These are phyloP conservation scores for Drosophila neutralis DNA, from an alignment of 2,888 invertebrate genomes.

Conservation along the genomic window DNA sequence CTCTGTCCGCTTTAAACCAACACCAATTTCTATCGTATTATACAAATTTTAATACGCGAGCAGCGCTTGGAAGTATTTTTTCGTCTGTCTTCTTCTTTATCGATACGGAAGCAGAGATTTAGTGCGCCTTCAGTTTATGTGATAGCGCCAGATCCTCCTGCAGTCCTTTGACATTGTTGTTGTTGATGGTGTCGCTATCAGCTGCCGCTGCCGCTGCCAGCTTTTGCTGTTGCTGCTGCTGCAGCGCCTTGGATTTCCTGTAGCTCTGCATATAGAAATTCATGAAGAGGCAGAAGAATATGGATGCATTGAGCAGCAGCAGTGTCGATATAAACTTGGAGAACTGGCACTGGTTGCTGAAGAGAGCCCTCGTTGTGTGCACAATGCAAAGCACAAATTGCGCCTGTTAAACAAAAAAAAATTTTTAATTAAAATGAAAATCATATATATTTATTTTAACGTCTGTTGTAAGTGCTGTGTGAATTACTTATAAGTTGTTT, in stretches of 20 bases:
- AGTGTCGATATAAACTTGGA: constrained; percentile 89
- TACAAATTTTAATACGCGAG: constrained; percentile 44
- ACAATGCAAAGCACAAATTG: constrained; percentile 85
- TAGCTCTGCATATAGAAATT: constrained; percentile 96
- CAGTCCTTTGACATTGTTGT: constrained; percentile 49
- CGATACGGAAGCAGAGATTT: constrained; percentile 21
- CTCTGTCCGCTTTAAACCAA: constrained; percentile 50
- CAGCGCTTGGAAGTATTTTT: constrained; percentile 51
- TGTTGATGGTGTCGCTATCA: constrained; percentile 56
- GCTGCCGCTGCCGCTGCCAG: constrained; percentile 34
- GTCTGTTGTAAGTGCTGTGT: constrained; percentile 13
- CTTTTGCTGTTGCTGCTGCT: constrained; percentile 42
- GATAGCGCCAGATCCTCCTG: constrained; percentile 39
- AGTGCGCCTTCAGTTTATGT: constrained; percentile 75
- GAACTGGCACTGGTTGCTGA: constrained; percentile 84
- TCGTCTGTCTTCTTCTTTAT: not conserved
- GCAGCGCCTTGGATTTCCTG: constrained; percentile 83
- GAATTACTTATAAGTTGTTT: constrained; percentile 10
- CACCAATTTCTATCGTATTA: constrained; percentile 67
- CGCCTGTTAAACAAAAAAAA: constrained; percentile 73
- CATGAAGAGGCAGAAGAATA: constrained; percentile 95
- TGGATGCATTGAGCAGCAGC: constrained; percentile 91
- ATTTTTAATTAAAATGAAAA: not conserved
- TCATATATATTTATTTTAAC: not conserved
- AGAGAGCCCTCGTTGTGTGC: constrained; percentile 83